Base-by-base conservation (phyloP, 2,888 invertebrate genomes). In the Dynastes tityus region DNA sequence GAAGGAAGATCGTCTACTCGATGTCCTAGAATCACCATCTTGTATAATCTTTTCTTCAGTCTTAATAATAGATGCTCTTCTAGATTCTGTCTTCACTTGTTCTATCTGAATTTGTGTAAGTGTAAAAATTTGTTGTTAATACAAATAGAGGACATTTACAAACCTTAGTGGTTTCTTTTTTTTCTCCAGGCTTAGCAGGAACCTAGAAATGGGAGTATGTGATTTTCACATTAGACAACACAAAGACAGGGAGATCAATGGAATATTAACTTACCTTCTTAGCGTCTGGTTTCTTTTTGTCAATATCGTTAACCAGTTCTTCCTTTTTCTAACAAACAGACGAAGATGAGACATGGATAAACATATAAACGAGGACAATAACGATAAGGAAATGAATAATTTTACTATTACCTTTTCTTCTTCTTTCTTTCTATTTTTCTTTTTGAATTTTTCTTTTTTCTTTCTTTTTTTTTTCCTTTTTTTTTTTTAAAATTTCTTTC, bases 221-320 rank as follows among this genome's bases (percentile, higher is more conserved):
- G 16, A 37, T 45, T 45, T 65, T 67, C 32, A 64, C 55, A 65
- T 74, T 29, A 45, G 27, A 67, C 64, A 40, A 49, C 51, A 70
- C 70, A 55, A 5, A 37, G 11, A 71, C n/a, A 37, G 51, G 22
- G 70, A 58, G 13, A 37, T 61, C 3, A 22, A 37, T n/a, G 32
- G 32, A 32, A 32, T 5, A 32, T 45, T 45, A 45, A 67, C 79
- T 64, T 74, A 79, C 79, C 73, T 79, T 79, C 63, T 90, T 90
- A 85, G 91, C 90, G 78, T 91, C 92, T 85, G 91, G 90, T 87
- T 92, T 91, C 78, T 91, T 89, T 70, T 80, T 76, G 70, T 86
- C 87, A 49, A 88, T 84, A 83, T 87, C 87, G 80, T 87, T 86
- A 79, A 87, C 87, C 80, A 87, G 85, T 84, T 86, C 87, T 80